Percentiles rank a stretch among this genome's conserved stretches.
These are phyloP conservation scores for Patella caerulea DNA, from an alignment of 2,888 invertebrate genomes.

Conservation along the genomic window DNA sequence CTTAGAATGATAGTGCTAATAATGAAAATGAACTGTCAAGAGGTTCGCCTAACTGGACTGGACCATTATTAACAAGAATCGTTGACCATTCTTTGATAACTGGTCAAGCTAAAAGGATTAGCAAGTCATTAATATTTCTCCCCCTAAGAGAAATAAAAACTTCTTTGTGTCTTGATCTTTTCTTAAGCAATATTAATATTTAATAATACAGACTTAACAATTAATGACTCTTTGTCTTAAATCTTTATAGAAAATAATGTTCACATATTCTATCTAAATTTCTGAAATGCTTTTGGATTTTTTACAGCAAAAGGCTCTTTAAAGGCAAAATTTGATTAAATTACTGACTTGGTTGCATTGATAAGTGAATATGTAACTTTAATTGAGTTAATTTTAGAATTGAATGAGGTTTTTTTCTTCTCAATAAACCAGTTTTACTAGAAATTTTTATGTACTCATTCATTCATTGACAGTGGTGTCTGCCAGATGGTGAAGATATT, in stretches of 20 bases:
- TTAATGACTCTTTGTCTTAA: too few relatives aligned
- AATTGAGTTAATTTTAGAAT: too few relatives aligned
- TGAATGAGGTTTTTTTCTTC: not conserved
- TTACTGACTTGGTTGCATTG: too few relatives aligned
- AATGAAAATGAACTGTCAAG: conserved; percentile 5
- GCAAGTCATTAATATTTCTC: not conserved
- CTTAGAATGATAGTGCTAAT: not conserved
- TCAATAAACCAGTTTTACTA: not conserved
- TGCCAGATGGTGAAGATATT: conserved; percentile 4
- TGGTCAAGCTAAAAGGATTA: not conserved
- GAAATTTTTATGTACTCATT: not conserved
- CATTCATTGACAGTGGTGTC: not conserved
- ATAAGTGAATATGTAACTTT: too few relatives aligned
- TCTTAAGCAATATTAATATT: not conserved
- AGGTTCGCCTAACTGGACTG: not conserved
- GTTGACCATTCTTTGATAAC: not conserved
- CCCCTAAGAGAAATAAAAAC: not conserved
- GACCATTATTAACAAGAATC: not conserved
- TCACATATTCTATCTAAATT: too few relatives aligned
- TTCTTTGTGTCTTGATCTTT: not conserved
- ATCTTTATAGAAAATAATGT: too few relatives aligned
- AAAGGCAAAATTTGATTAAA: too few relatives aligned
- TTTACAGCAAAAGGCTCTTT: too few relatives aligned
- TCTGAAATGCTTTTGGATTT: too few relatives aligned
- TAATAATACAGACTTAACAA: not conserved